Conservation (phyloP, 2,888 invertebrate genomes). For the Drosophila mercatorum region DNA sequence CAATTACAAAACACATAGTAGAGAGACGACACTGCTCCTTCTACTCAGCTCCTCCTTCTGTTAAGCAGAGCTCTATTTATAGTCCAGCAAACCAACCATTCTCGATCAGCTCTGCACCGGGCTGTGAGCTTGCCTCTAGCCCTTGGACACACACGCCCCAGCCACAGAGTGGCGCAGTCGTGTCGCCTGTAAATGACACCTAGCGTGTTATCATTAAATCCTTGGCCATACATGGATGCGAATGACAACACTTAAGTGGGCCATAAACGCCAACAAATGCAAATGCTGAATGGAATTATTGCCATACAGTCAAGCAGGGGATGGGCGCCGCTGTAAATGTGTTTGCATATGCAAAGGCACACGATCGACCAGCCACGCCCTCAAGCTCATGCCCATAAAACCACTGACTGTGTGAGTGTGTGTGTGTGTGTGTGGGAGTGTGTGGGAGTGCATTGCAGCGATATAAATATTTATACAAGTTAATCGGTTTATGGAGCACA, state of each 20-base stretch:
- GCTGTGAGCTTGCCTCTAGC: constrained; percentile 3
- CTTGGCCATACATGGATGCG: constrained; percentile 49
- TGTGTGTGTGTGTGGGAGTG: constrained; percentile 32
- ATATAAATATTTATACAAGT: constrained; percentile 80
- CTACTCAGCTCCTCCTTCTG: no score
- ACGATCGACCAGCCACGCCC: constrained; percentile 21
- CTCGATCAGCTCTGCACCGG: constrained; percentile 7
- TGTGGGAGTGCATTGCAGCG: constrained; percentile 60
- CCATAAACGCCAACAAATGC: constrained; percentile 78
- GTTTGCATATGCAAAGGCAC: constrained; percentile 75
- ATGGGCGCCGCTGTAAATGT: constrained; percentile 39
- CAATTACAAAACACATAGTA: constrained; percentile 26
- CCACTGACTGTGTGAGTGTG: constrained; percentile 35
- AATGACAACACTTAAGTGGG: constrained; percentile 75
- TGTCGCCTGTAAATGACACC: constrained; percentile 67
- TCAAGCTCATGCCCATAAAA: constrained; percentile 36
- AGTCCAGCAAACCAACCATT: constrained; percentile 16
- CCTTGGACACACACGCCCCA: not conserved
- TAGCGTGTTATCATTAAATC: constrained; percentile 70
- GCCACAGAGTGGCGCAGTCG: not conserved
- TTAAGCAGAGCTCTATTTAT: constrained; percentile 41
- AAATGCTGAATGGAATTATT: constrained; percentile 72
- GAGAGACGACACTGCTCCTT: not conserved
- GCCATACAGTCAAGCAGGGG: constrained; percentile 19
- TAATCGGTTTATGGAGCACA: constrained; percentile 78